Conservation (phyloP, 2,113 vertebrate species). For the Cricetomys ansorgei region DNA sequence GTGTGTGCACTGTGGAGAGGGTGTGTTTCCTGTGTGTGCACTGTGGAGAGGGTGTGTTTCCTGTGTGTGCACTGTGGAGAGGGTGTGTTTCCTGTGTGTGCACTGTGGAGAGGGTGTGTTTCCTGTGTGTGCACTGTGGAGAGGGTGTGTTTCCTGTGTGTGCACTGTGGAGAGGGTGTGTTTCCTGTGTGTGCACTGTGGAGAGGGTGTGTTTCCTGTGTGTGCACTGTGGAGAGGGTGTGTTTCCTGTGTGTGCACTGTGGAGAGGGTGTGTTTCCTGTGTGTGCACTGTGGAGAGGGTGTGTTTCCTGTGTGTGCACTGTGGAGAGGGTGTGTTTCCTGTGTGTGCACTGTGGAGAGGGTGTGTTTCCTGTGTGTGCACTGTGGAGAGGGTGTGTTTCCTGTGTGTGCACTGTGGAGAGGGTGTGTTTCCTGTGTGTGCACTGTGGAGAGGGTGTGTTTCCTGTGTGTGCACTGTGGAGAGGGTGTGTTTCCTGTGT, state of each 20-base stretch:
- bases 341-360: not conserved
- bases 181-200: accelerated
- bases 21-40: not conserved
- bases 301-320: too few species aligned
- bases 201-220: too few species aligned
- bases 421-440: too few species aligned
- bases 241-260: not conserved
- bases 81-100: too few species aligned
- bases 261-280: not conserved
- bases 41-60: too few species aligned
- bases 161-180: too few species aligned
- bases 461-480: not conserved
- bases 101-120: not conserved
- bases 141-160: not conserved
- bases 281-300: too few species aligned
- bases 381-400: not conserved
- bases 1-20: not conserved
- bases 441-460: not conserved
- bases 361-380: too few species aligned
- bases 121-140: not conserved
- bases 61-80: accelerated
- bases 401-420: not conserved
- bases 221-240: not conserved
- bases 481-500: too few species aligned
- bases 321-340: not conserved